Conservation (phyloP, 2,113 vertebrate species). For the Clarias macrocephalus region DNA sequence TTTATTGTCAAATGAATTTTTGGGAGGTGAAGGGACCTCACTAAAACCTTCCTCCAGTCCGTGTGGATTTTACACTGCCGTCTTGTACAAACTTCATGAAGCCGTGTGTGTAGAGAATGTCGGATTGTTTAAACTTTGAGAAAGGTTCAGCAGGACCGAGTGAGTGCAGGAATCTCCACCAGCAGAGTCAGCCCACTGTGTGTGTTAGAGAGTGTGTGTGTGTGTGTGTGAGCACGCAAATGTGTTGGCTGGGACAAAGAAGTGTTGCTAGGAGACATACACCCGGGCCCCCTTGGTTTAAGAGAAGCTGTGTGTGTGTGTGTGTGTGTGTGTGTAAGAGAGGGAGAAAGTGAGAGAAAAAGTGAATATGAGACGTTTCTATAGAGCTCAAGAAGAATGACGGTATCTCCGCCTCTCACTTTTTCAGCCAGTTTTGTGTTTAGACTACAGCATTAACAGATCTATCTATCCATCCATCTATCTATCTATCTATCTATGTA, state of each 20-base stretch:
- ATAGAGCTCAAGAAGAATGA: constrained; percentile 37
- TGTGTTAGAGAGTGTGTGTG: not conserved
- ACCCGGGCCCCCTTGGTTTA: constrained; percentile 17
- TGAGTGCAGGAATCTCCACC: constrained; percentile 24
- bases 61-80: not conserved
- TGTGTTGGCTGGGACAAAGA: constrained; percentile 16
- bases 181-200: constrained; percentile 23
- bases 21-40: not conserved
- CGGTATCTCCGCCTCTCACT: constrained; percentile 1
- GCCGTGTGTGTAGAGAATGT: not conserved
- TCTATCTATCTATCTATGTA: too few species aligned
- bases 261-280: constrained; percentile 43
- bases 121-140: not conserved
- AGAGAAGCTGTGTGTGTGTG: not conserved
- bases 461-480: too few species aligned
- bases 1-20: not conserved
- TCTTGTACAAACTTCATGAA: not conserved
- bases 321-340: not conserved
- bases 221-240: not conserved
- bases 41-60: not conserved
- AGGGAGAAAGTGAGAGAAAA: not conserved
- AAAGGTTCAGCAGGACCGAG: not conserved
- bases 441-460: not conserved
- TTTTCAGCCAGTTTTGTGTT: not conserved
- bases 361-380: constrained; percentile 32